phyloP scores from a whole-genome alignment of 2,113 vertebrate species.

The Pseudopodoces humilis region DNA sequence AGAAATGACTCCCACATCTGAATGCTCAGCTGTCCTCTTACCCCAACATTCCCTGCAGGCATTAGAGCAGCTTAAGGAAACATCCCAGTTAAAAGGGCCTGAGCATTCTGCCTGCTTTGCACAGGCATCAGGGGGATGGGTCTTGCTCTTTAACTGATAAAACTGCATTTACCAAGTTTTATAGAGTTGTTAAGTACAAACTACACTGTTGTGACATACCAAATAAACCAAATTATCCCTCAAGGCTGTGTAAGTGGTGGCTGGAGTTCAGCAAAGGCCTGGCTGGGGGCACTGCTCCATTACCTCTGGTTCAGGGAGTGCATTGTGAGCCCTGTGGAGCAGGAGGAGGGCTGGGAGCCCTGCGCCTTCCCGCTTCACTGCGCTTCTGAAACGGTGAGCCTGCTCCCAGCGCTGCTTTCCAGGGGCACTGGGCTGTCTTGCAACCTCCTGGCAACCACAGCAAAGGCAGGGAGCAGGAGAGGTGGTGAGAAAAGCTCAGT shows the following conservation, averaged over 20 bases:
- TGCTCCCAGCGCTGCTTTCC: background rate
- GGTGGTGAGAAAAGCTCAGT: background rate
- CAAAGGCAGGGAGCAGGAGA: background rate
- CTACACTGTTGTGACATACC: background rate
- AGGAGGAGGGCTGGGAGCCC: background rate
- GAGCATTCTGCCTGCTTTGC: background rate
- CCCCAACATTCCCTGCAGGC: background rate
- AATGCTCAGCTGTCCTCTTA: background rate
- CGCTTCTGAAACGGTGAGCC: background rate
- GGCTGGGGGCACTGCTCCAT: constrained; percentile 10
- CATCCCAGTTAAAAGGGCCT: background rate
- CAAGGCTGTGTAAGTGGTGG: background rate
- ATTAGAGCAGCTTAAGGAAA: background rate
- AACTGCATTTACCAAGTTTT: background rate
- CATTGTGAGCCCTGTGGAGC: background rate
- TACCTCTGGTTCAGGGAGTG: constrained; percentile 18
- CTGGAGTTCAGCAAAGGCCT: background rate
- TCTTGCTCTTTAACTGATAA: background rate
- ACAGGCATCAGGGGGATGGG: background rate
- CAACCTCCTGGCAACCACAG: background rate
- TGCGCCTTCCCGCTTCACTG: background rate
- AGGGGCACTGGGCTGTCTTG: background rate
- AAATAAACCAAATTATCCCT: constrained; percentile 39
- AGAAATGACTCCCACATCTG: background rate
- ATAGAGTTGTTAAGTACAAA: background rate